Base-by-base conservation (phyloP, 2,113 vertebrate genomes). In the Oceanites oceanicus region DNA sequence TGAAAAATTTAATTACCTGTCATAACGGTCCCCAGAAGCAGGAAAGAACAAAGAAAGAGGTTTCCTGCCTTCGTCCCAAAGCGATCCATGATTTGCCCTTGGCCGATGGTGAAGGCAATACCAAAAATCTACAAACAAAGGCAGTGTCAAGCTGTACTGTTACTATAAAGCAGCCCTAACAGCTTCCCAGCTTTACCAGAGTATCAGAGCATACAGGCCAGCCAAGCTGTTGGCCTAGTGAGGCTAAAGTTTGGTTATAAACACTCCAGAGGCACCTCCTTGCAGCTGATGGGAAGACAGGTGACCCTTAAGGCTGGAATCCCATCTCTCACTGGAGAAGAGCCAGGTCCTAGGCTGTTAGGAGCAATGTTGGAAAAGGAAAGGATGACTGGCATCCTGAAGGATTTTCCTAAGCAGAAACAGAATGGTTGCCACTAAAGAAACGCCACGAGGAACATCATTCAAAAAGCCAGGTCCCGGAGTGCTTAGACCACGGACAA, bases 41-140 rank as follows among this genome's bases (percentile, higher is more conserved):
- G 98, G 90, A 99, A 99, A 32, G 98, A 87, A 84, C 98, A 98
- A 78, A 99, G 98, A 91, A 99, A 98, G 84, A 99, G 97, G 95
- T 99, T 99, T 74, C 99, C 99, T 2, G 96, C 97, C 55, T 93
- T 95, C 5, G 98, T 99, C 70, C 98, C 98, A 93, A 98, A 99
- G 62, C 2, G 34, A 67, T 99, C 98, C 2, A 99, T 98, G 62
- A 99, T 98, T 95, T 98, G 98, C 22, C 99, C 99, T 96, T 99
- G 98, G 78, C 96, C 50, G n/a, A 99, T 98, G 90, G 99, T 99
- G 96, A 99, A 99, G 91, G 98, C 98, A 94, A 99, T 99, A 87
- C 99, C 99, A 94, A 99, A 99, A 72, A 99, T 97, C 99, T 99
- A 97, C 74, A 76, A 97, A 74, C 47, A 97, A 91, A 92, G 55